These are phyloP conservation scores for Micromys minutus DNA, from an alignment of 2,113 vertebrate species.

Conservation along the genomic window DNA sequence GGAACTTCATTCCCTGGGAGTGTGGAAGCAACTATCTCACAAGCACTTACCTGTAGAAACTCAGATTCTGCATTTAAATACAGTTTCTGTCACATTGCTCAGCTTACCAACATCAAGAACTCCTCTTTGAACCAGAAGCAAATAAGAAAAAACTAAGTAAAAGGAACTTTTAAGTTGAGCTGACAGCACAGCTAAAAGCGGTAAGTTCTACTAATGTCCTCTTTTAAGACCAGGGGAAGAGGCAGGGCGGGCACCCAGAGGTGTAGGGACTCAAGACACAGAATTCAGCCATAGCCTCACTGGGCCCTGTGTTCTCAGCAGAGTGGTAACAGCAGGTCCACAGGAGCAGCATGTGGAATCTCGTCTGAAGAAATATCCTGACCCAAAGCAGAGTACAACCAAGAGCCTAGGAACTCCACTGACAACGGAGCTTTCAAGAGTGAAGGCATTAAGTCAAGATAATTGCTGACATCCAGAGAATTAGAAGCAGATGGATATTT, in stretches of 20 bases:
- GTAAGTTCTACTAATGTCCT: too few species aligned
- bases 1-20: too few species aligned
- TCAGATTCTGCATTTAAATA: not conserved
- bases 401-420: not conserved
- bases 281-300: fast-evolving
- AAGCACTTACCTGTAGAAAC: not conserved
- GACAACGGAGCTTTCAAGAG: too few species aligned
- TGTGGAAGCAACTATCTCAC: too few species aligned
- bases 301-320: fast-evolving
- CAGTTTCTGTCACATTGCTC: not conserved
- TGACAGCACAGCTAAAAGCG: not conserved
- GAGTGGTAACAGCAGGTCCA: not conserved
- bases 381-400: fast-evolving
- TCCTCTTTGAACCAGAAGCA: not conserved
- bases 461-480: too few species aligned
- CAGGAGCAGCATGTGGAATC: not conserved
- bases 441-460: not conserved
- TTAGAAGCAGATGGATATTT: not conserved
- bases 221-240: too few species aligned
- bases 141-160: not conserved
- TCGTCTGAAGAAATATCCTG: not conserved
- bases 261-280: fast-evolving
- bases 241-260: too few species aligned
- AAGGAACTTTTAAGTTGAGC: not conserved
- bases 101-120: not conserved